These are phyloP conservation scores for Calyptomena viridis DNA, from an alignment of 2,113 vertebrate genomes.

Conservation along the genomic window DNA sequence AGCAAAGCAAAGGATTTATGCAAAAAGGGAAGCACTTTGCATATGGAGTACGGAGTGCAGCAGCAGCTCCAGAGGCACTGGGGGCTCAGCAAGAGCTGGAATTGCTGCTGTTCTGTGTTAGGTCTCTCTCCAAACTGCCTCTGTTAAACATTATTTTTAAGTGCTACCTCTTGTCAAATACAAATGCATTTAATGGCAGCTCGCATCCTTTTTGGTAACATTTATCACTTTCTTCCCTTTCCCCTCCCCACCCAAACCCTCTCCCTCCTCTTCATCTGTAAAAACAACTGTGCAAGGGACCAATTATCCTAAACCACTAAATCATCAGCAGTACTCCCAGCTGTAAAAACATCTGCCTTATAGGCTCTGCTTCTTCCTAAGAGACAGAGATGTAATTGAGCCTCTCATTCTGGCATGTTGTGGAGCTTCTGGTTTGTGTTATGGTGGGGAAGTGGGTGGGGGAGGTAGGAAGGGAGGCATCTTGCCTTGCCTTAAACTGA, in stretches of 20 bases:
- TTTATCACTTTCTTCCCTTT: neutral
- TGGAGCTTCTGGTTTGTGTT: conserved; percentile 57
- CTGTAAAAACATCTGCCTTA: conserved; percentile 66
- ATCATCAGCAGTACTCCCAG: conserved; percentile 20
- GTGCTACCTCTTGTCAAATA: neutral
- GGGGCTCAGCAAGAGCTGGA: neutral
- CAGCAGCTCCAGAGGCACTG: neutral
- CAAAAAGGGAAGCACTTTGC: neutral
- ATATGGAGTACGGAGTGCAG: rapidly evolving
- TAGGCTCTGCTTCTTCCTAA: conserved; percentile 2
- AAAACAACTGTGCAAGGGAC: neutral
- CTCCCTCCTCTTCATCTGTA: neutral
- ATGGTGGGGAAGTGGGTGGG: neutral
- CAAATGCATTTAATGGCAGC: neutral
- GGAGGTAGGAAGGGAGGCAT: conserved; percentile 6
- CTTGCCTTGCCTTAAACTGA: conserved; percentile 4
- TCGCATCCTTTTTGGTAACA: neutral
- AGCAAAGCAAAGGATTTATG: neutral
- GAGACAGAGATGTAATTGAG: conserved; percentile 33
- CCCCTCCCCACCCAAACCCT: neutral
- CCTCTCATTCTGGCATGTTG: conserved; percentile 1
- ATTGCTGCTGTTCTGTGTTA: neutral
- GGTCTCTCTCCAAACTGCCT: neutral
- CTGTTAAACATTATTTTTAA: neutral
- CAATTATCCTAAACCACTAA: conserved; percentile 39